phyloP scores from a whole-genome alignment of 2,113 vertebrate species.

The Phylloscopus whistleri region DNA sequence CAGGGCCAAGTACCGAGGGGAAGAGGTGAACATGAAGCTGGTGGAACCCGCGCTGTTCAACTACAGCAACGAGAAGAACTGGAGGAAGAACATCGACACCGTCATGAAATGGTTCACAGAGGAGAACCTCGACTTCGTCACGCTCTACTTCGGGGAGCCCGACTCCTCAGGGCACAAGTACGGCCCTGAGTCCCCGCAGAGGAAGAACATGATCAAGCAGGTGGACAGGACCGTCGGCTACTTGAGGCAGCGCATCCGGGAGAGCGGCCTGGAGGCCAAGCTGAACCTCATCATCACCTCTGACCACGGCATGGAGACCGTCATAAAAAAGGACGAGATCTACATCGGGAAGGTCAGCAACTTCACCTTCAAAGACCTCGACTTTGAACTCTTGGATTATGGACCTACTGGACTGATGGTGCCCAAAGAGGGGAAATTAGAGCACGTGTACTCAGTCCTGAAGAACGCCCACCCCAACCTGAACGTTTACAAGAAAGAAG shows the following conservation, averaged over 20 bases:
- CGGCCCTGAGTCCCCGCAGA: slow-evolving; percentile 80
- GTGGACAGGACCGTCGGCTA: slow-evolving; percentile 86
- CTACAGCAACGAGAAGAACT: slow-evolving; percentile 78
- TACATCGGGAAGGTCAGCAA: slow-evolving; percentile 60
- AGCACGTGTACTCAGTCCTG: slow-evolving; percentile 79
- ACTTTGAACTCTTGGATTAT: slow-evolving; percentile 85
- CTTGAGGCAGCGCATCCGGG: slow-evolving; percentile 68
- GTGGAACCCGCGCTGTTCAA: slow-evolving; percentile 75
- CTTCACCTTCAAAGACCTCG: slow-evolving; percentile 81
- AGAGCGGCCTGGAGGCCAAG: slow-evolving; percentile 45
- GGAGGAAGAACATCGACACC: slow-evolving; percentile 78
- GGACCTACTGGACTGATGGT: slow-evolving; percentile 81
- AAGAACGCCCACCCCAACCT: slow-evolving; percentile 79
- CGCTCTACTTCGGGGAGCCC: slow-evolving; percentile 88
- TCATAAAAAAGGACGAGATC: slow-evolving; percentile 73
- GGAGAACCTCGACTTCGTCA: slow-evolving; percentile 80
- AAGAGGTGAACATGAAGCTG: slow-evolving; percentile 61
- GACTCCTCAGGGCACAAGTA: slow-evolving; percentile 80
- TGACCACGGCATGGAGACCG: slow-evolving; percentile 86
- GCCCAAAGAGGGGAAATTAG: slow-evolving; percentile 83
- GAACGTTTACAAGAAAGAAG: slow-evolving; percentile 84
- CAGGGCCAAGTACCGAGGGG: slow-evolving; percentile 77
- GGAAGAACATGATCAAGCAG: slow-evolving; percentile 76
- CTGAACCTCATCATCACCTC: slow-evolving; percentile 86
- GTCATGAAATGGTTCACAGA: slow-evolving; percentile 78